Evolutionary conservation across 92 coral and sea anemone genomes (phyloP).

Genomic region (Epizoanthus stellaris): DNA sequence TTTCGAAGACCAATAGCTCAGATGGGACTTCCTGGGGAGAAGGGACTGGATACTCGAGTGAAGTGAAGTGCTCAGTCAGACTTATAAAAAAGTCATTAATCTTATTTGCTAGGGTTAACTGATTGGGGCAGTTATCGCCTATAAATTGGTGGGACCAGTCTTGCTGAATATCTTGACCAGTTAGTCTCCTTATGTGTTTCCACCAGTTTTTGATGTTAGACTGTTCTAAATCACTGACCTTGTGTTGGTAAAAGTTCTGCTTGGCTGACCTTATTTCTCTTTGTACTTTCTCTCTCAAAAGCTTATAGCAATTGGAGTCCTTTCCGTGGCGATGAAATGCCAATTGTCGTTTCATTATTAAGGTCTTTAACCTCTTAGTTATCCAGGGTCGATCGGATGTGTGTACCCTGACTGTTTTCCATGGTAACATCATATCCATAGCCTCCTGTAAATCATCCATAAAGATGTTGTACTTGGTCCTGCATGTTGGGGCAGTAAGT

Average conservation of each 20-base stretch:
- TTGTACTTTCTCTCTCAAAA: background rate
- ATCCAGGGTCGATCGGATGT: slow-evolving; percentile 48
- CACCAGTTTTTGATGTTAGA: slow-evolving; percentile 29
- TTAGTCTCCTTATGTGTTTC: background rate
- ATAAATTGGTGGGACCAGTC: slow-evolving; percentile 41
- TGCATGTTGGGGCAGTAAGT: background rate
- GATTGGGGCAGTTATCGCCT: background rate
- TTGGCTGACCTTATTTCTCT: slow-evolving; percentile 40
- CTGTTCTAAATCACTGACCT: slow-evolving; percentile 42
- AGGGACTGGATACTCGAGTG: no score
- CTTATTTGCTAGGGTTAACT: slow-evolving; percentile 7
- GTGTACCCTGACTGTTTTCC: slow-evolving; percentile 34
- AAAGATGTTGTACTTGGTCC: slow-evolving; percentile 32
- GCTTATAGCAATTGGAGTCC: slow-evolving; percentile 18
- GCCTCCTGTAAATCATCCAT: slow-evolving; percentile 40
- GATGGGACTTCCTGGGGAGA: background rate
- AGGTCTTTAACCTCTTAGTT: slow-evolving; percentile 39
- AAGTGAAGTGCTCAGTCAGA: no score
- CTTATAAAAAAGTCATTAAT: background rate
- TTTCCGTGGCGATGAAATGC: slow-evolving; percentile 31
- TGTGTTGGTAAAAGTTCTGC: slow-evolving; percentile 5
- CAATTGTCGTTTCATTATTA: slow-evolving; percentile 21
- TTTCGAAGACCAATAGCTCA: background rate
- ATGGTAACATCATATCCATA: slow-evolving; percentile 28
- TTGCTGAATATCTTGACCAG: slow-evolving; percentile 28